Evolutionary conservation across 1,140 invertebrate species (phyloP), one percentile per base, ranked within the genome.

Genomic region (Psix sp.): DNA sequence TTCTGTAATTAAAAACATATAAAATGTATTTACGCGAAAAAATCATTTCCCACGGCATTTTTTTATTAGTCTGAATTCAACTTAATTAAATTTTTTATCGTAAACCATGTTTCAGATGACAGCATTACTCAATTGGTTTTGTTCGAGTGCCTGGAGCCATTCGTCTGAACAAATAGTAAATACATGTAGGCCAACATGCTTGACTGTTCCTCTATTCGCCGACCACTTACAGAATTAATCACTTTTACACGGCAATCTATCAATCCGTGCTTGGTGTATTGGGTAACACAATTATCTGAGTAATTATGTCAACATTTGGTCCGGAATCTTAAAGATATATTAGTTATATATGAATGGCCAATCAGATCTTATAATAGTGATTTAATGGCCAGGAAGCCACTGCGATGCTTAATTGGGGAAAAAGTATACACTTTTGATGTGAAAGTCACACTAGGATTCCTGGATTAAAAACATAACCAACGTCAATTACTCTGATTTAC

Each of bases 281-380:
- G 38, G 42, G 46, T 13, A 62, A 62, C 26, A 51, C 38, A 62
- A 62, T 62, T 51, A 62, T n/a, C 11, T n/a, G 10, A 17, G 13
- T 51, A 62, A 62, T 62, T 62, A 62, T 62, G 45, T 49, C 38
- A 49, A 29, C 57, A 51, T 62, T 62, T 35, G 46, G 29, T 35
- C 31, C 33, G 21, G 40, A 15, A 26, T 42, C 35, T 60, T 29
- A 36, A 49, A 39, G 43, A 48, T 40, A 59, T 35, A 39, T 40
- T 48, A 33, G 59, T 51, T 63, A 43, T 63, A 31, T 51, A 63
- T 26, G 39, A 51, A 63, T 17, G 14, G 21, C 24, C 48, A 42
- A 49, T 60, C 59, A 43, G 46, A 43, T 15, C 13, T 9, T 26
- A 52, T 24, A 16, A 38, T 51, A 63, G 59, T 26, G 9, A 20